Evolutionary conservation across 2,888 invertebrate species (phyloP).

Genomic region (Dendrolimus houi): DNA sequence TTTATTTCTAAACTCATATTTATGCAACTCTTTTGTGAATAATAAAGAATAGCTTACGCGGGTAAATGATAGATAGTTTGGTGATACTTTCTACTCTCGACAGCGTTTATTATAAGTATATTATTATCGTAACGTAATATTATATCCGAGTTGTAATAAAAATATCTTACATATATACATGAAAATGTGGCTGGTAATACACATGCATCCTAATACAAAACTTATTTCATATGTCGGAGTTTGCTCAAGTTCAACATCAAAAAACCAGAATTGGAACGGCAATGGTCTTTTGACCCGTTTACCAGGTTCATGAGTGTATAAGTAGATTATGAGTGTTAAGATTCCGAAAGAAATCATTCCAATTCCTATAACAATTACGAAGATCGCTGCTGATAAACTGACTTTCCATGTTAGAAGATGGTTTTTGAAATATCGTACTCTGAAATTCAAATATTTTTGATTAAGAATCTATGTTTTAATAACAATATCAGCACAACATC

Average conservation of each 20-base stretch:
- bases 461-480: background rate
- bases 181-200: conserved; percentile 21
- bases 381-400: conserved; percentile 22
- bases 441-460: conserved; percentile 16
- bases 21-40: too few species aligned
- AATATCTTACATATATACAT: conserved; percentile 38
- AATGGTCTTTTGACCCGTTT: conserved; percentile 27
- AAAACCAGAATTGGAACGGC: conserved; percentile 41
- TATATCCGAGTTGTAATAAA: too few species aligned
- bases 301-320: conserved; percentile 19
- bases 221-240: conserved; percentile 39
- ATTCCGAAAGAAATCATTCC: conserved; percentile 23
- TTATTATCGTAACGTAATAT: too few species aligned
- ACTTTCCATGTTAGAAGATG: conserved; percentile 41
- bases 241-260: conserved; percentile 26
- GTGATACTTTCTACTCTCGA: too few species aligned
- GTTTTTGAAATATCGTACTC: conserved; percentile 32
- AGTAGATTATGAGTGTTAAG: conserved; percentile 21
- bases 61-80: too few species aligned
- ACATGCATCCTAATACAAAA: conserved; percentile 28
- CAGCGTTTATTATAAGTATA: too few species aligned
- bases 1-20: too few species aligned
- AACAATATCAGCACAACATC: background rate
- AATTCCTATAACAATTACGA: conserved; percentile 14
- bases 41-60: too few species aligned